Percentiles rank a stretch among this genome's conserved stretches.
Evolutionary conservation across 2,113 vertebrate species (phyloP).

Genomic region (Dolichotis patagonum): DNA sequence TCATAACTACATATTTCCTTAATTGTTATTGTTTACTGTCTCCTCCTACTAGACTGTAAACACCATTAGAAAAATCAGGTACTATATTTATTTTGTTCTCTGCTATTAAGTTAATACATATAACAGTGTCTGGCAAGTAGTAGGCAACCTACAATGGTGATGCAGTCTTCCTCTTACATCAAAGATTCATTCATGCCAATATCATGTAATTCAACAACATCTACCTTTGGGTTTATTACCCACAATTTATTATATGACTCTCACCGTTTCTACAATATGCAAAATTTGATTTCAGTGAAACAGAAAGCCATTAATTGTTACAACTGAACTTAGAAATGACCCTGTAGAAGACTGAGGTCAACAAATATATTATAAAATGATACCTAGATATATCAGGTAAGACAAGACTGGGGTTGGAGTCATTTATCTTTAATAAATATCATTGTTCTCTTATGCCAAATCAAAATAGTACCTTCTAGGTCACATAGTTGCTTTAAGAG

Average conservation of each 20-base stretch:
- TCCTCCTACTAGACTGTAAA: neutral
- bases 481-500: neutral
- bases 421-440: neutral
- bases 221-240: neutral
- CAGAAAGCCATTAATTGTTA: neutral
- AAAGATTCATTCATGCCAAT: neutral
- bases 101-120: neutral
- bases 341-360: neutral
- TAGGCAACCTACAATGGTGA: neutral
- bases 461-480: neutral
- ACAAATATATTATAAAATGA: conserved; percentile 33
- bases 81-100: neutral
- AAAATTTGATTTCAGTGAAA: conserved; percentile 5
- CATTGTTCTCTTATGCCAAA: neutral
- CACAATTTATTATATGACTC: neutral
- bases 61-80: neutral
- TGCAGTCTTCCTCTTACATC: neutral
- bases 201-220: neutral
- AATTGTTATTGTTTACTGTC: neutral
- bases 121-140: neutral
- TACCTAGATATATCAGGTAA: neutral
- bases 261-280: neutral
- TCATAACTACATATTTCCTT: neutral
- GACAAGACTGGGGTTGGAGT: neutral
- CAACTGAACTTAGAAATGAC: conserved; percentile 20